Base-by-base conservation (phyloP, 2,888 invertebrate genomes). In the Mesoligia furuncula region DNA sequence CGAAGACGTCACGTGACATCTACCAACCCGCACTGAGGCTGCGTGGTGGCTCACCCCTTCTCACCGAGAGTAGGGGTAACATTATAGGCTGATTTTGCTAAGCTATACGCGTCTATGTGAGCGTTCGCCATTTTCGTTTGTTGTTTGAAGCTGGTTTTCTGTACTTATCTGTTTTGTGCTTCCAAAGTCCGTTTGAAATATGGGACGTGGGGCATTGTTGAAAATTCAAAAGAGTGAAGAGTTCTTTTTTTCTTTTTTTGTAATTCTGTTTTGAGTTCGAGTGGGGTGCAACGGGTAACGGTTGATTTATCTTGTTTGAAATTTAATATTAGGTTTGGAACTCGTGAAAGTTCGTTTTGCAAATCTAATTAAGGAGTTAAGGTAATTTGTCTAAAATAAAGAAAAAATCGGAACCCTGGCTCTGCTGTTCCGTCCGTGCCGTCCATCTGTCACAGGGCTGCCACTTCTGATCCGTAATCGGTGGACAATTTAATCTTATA, bases 121-220 rank as follows among this genome's bases (percentile, higher is more conserved):
- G 31, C 31, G 31, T 75, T 27, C 13, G 13, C 4, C 39, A 27
- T 76, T 75, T 51, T 20, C 2, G 0, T 6, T 20, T 1, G 11
- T 57, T 27, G n/a, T 27, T 15, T 20, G 11, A 0, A 66, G 9
- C 7, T 1, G 9, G 2, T 45, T 51, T 83, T 66, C 77, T 79
- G 77, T 11, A 20, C 7, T 31, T 66, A 8, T 36, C 5, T 20
- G 2, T 54, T 20, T 61, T 51, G 5, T 36, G 57, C 57, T 77
- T 73, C 36, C 73, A 71, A 57, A 69, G 83, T 91, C 90, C 91
- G 87, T 90, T 92, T 90, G 90, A 93, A 92, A 91, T 91, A 92
- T 90, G 90, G 86, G 83, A 84, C 86, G 84, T 85, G 80, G 84
- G 88, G 79, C 87, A 85, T 85, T 86, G 84, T 89, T 85, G 84